Conservation (phyloP, 2,888 invertebrate genomes). For the Troglohyphantes excavatus region DNA sequence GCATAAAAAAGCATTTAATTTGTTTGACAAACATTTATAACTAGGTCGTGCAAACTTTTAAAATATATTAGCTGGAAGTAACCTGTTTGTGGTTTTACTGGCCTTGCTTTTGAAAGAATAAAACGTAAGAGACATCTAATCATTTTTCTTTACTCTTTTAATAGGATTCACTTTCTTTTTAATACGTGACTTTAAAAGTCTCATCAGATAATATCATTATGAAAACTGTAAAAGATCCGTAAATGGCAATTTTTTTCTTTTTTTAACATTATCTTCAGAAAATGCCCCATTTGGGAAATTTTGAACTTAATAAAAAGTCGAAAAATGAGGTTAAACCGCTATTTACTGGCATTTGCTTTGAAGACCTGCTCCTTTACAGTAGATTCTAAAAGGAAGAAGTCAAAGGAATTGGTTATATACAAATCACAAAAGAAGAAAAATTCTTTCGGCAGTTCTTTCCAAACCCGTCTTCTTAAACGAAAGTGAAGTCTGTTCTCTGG, state of each 20-base stretch:
- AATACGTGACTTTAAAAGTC: not conserved
- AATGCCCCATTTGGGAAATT: not conserved
- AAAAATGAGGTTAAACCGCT: not conserved
- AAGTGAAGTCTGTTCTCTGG: not conserved
- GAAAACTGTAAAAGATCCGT: not conserved
- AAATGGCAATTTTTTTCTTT: not conserved
- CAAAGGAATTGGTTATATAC: not conserved
- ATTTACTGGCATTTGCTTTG: not conserved
- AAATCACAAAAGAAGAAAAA: not conserved
- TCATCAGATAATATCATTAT: not conserved
- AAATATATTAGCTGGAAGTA: no score
- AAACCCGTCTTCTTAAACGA: not conserved
- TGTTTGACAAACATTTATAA: no score
- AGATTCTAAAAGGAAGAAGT: not conserved
- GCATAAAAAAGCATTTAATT: no score
- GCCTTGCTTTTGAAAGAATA: no score
- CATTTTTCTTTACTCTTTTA: no score
- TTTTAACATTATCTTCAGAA: not conserved
- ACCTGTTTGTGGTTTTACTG: no score
- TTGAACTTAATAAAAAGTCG: not conserved
- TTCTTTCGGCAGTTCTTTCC: not conserved
- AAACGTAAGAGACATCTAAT: no score
- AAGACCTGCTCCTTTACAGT: not conserved
- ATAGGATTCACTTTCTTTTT: no score
- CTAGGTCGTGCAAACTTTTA: no score